These are phyloP conservation scores for Hoplias malabaricus DNA, from an alignment of 2,113 vertebrate genomes.

Conservation along the genomic window DNA sequence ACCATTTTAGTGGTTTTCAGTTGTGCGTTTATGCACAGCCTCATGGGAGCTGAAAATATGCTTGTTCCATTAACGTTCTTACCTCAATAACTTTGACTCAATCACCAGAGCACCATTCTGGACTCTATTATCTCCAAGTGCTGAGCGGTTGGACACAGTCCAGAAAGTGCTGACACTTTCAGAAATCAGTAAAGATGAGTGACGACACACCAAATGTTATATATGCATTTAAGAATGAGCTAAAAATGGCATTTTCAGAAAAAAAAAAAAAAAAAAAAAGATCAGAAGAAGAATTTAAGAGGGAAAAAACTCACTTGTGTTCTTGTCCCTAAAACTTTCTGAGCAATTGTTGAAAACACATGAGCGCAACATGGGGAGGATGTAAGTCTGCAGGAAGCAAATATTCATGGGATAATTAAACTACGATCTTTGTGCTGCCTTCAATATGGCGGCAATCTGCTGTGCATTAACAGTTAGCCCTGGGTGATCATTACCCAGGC, in stretches of 20 bases:
- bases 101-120: conserved; percentile 38
- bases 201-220: conserved; percentile 4
- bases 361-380: conserved; percentile 39
- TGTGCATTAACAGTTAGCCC: conserved; percentile 65
- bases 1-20: conserved; percentile 20
- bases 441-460: conserved; percentile 69
- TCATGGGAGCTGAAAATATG: conserved; percentile 35
- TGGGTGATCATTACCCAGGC: conserved; percentile 67
- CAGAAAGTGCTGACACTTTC: conserved; percentile 1
- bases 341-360: conserved; percentile 32
- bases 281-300: neutral
- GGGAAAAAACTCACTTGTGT: neutral
- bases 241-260: neutral
- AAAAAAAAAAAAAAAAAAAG: neutral
- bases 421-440: conserved; percentile 53
- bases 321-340: conserved; percentile 23
- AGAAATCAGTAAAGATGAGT: neutral
- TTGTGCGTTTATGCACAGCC: conserved; percentile 5
- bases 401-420: conserved; percentile 67
- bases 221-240: neutral
- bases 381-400: conserved; percentile 57
- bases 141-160: neutral
- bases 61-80: conserved; percentile 52
- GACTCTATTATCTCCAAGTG: conserved; percentile 37
- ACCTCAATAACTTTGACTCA: conserved; percentile 53